Base-by-base conservation (phyloP, 2,113 vertebrate species). In the Tragulus kanchil region DNA sequence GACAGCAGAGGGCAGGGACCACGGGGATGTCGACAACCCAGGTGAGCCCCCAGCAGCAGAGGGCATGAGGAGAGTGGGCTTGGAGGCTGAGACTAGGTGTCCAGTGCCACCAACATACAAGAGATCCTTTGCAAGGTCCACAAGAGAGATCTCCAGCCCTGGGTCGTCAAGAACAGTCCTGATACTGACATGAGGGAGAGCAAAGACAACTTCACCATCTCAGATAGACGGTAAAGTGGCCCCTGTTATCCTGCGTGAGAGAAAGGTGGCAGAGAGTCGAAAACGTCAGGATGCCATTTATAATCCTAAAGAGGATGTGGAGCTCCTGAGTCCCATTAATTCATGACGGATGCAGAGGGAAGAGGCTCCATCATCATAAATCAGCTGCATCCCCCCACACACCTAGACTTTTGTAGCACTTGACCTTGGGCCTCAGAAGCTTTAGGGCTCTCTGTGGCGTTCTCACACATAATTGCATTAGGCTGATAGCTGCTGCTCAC, bases 201-300 rank as follows among this genome's bases (percentile, higher is more conserved):
- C 50, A 36, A 92, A 75, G 11, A 48, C n/a, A 78, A 52, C 89
- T 56, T 71, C 52, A 21, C 62, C 93, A 59, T 86, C 56, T 84
- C 87, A 75, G 28, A 36, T 65, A 96, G 94, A 61, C 96, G 96
- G 90, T 15, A 42, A 97, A 84, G 19, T 95, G 82, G 58, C 52
- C 58, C 85, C 61, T 50, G 67, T 61, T 36, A 62, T 67, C 77
- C 8, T 54, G 42, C 78, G 3, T 36, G 26, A 86, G 82, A 97
- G 87, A 95, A 97, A 96, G 79, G 64, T 73, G 69, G 54, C 65
- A 96, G 79, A 94, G 54, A 36, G 96, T 95, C 67, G 95, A 65
- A 98, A 98, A 98, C 95, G 96, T 73, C 97, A 94, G 65, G 95
- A 97, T 95, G 97, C 96, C 65, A 42, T 91, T 97, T 97, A 97